Evolutionary conservation across 1,140 invertebrate species (phyloP), one percentile per base, ranked within the genome.

Genomic region (Pseudomyrmex gracilis): DNA sequence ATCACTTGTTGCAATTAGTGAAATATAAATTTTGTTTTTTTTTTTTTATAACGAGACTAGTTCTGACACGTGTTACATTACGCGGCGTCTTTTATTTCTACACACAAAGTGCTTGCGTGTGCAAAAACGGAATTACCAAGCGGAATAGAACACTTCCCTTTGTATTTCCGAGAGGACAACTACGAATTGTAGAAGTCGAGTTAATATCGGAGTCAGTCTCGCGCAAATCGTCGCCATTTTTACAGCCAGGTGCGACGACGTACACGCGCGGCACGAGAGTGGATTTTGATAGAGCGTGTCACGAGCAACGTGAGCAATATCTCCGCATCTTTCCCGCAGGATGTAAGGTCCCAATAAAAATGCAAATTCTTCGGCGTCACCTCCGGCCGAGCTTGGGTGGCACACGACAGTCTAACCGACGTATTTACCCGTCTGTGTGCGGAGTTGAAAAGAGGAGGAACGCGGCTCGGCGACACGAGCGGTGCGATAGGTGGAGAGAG

Each of bases 291-390:
- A 47, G 84, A 60, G 63, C 60, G 55, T 71, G 85, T 84, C 80
- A 61, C 86, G 67, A 57, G 85, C 55, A 47, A 64, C 66, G 34
- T 34, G 76, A 71, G 63, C 73, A 82, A 84, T 86, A 78, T 83
- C 77, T 73, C 78, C 47, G 45, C 85, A 64, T 84, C 73, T 84
- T 87, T 82, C 74, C 71, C 80, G 80, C 71, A 58, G 88, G 71
- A 85, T 82, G 73, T 80, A 76, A 76, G 87, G 66, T 89, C 66
- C 78, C 89, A 92, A 93, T 93, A 93, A 93, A 93, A 93, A 93
- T 93, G 92, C 91, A 93, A 93, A 93, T 93, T 85, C 85, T 86
- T 63, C 82, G 73, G 55, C 57, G 63, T 78, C 47, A 22, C 60
- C 71, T 60, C 70, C 17, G 63, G 47, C 20, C 68, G 73, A 71